Evolutionary conservation across 2,888 invertebrate species (phyloP).

Genomic region (Drosophila mimetica): DNA sequence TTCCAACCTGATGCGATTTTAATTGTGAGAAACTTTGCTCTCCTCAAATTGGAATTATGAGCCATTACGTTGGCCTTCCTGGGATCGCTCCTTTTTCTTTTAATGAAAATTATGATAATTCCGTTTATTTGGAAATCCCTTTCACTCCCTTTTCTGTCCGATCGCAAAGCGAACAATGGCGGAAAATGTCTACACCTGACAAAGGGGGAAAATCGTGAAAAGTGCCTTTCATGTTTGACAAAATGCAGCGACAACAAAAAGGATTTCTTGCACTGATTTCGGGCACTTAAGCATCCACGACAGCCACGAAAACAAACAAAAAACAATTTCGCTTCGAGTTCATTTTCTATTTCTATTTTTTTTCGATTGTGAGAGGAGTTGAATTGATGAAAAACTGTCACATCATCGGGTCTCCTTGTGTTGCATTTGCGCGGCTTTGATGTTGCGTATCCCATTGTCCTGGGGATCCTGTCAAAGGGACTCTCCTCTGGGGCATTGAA

Average conservation of each 20-base stretch:
- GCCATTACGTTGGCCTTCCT: conserved; percentile 31
- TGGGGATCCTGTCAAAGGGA: conserved; percentile 22
- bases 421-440: conserved; percentile 69
- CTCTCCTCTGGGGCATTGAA: conserved; percentile 35
- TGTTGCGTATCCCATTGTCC: conserved; percentile 46
- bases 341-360: conserved; percentile 13
- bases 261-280: conserved; percentile 62
- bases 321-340: conserved; percentile 31
- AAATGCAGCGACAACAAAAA: conserved; percentile 56
- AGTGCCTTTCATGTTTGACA: conserved; percentile 72
- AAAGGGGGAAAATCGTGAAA: conserved; percentile 54
- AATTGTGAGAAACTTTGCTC: conserved; percentile 70
- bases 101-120: conserved; percentile 70
- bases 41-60: conserved; percentile 53
- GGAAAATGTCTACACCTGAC: conserved; percentile 59
- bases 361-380: conserved; percentile 1
- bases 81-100: conserved; percentile 44
- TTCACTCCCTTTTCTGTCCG: conserved; percentile 12
- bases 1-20: conserved; percentile 62
- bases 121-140: conserved; percentile 60
- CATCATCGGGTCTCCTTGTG: conserved; percentile 65
- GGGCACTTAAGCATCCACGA: conserved; percentile 63
- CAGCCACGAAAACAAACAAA: conserved; percentile 40
- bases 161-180: conserved; percentile 17
- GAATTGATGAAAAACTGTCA: conserved; percentile 68